phyloP scores from a whole-genome alignment of 2,113 vertebrate species.

The Xiphophorus hellerii region DNA sequence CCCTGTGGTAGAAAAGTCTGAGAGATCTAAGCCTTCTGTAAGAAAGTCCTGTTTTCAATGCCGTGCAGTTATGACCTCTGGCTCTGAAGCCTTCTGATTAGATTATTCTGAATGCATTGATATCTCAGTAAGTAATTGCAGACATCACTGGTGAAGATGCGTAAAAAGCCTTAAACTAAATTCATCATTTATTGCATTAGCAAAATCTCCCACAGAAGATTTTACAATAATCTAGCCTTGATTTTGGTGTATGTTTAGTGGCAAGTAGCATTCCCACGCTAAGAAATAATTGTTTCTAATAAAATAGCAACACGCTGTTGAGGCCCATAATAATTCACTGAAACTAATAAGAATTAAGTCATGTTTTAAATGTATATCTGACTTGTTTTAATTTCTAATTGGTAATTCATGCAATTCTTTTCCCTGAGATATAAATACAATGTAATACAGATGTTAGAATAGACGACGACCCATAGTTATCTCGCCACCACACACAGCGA shows the following conservation, averaged over 20 bases:
- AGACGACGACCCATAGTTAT: no score
- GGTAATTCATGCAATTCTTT: no score
- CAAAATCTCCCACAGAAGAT: not conserved
- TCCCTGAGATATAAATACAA: no score
- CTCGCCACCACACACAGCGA: no score
- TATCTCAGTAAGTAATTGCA: not conserved
- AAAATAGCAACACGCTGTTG: not conserved
- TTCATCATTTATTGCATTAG: not conserved
- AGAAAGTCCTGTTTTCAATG: conserved; percentile 30
- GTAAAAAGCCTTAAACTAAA: no score
- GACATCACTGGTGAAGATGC: not conserved
- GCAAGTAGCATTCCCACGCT: not conserved
- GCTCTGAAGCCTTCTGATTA: not conserved
- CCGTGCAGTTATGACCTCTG: conserved; percentile 4
- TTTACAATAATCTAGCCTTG: not conserved
- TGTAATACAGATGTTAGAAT: no score
- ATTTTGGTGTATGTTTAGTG: not conserved
- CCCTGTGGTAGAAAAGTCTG: conserved; percentile 49
- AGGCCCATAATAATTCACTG: not conserved
- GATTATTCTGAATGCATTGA: not conserved
- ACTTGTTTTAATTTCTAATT: not conserved
- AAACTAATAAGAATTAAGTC: not conserved
- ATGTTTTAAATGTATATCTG: not conserved
- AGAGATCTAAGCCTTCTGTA: conserved; percentile 25
- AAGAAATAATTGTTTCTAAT: not conserved